Evolutionary conservation across 2,113 vertebrate genomes (phyloP), one percentile per base, ranked within the genome.

Genomic region (Gymnocephalus cernua): DNA sequence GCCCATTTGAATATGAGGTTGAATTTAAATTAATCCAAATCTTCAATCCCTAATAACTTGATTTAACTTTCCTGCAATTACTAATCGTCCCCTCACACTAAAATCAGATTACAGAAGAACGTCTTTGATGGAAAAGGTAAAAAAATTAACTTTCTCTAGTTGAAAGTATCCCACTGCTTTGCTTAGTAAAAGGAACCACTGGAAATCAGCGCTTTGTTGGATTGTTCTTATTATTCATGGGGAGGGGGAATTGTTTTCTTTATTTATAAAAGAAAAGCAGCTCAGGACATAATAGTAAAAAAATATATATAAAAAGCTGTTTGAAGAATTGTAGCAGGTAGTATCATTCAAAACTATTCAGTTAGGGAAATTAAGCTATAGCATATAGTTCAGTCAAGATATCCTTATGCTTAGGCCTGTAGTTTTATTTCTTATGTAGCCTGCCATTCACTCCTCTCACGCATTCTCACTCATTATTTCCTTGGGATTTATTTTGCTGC

Each of bases 1-100:
- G 13, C 6, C 0, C 6, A 8, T 61, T 73, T 14, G 56, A 57
- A 63, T 54, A n/a, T 27, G 12, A 66, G 66, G 29, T 29, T 66
- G 23, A 71, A 66, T 75, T 71, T 21, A 23, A 79, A 65, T 88
- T 48, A 74, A 76, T 64, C 59, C 48, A 74, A 66, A 57, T 72
- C 68, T 90, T 44, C 65, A 59, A 61, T 59, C n/a, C 25, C 0
- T 9, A 32, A 29, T 47, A 68, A 83, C 78, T 35, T 73, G 57
- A 74, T 68, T 79, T 62, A 74, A 72, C 2, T 13, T 79, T 41
- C n/a, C 58, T 41, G 19, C 65, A 53, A 53, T 69, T 47, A 27
- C 32, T 77, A 25, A 84, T 70, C 78, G n/a, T 14, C 44, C 19
- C 2, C 23, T 73, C 50, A 23, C 29, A 35, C 68, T 74, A 48